Conservation (phyloP, 2,797 vertebrate genomes). For the Chelidonichthys spinosus region DNA sequence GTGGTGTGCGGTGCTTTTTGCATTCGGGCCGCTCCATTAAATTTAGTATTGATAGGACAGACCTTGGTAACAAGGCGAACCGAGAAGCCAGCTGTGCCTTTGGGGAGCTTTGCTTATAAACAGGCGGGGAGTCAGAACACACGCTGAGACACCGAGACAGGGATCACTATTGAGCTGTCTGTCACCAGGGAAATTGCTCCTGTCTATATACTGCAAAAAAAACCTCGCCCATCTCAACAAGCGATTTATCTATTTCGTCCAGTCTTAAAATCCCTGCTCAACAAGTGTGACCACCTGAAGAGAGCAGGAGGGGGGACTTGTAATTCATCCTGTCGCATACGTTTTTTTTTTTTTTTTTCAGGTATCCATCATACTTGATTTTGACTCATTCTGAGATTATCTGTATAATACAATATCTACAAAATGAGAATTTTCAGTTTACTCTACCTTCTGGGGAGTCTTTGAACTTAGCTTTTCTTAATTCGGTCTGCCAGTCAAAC, state of each 20-base stretch:
- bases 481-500: neutral
- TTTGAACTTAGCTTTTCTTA: neutral
- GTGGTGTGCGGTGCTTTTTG: conserved; percentile 36
- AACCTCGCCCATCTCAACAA: conserved; percentile 12
- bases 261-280: conserved; percentile 21
- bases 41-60: conserved; percentile 62
- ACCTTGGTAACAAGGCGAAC: conserved; percentile 67
- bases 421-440: conserved; percentile 14
- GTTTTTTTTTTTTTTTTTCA: conserved; percentile 21
- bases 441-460: neutral
- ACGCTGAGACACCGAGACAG: conserved; percentile 60
- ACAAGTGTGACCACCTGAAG: conserved; percentile 35
- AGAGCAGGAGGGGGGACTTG: conserved; percentile 10
- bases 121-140: conserved; percentile 70
- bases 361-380: conserved; percentile 18
- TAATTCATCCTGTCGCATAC: neutral
- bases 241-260: conserved; percentile 45
- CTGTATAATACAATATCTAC: neutral
- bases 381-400: neutral
- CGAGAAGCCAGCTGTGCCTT: conserved; percentile 70
- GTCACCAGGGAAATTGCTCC: conserved; percentile 66
- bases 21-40: conserved; percentile 52
- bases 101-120: conserved; percentile 75
- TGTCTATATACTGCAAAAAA: conserved; percentile 35
- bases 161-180: conserved; percentile 70